Base-by-base conservation (phyloP, 2,888 invertebrate species). In the Brachyptera putata region DNA sequence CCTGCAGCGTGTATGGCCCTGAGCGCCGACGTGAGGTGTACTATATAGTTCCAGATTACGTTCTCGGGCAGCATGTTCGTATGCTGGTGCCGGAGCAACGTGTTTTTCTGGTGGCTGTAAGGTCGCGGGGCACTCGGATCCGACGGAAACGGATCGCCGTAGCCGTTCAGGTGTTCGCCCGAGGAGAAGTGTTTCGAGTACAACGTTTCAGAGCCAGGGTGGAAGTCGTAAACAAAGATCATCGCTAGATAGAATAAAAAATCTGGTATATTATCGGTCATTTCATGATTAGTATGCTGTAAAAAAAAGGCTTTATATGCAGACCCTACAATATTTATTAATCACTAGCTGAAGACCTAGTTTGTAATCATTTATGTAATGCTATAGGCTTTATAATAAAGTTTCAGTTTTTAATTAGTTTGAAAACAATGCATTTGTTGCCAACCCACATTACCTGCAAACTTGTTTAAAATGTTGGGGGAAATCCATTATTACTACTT, bases 221-320 rank as follows among this genome's bases (percentile, higher is more conserved):
- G 91, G 77, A 91, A 98, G 73, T 96, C 95, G 76, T 96, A 98
- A 58, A 96, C 94, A 76, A 98, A 90, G 68, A 98, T 85, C 81
- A 97, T 84, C 60, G 98, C 96, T 94, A 76, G 30, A 80, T 77
- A 65, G 7, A 60, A 46, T 55, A 14, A 18, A 49, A 26, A 7
- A 25, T 9, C 26, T 14, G 26, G n/a, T n/a, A n/a, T n/a, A n/a
- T n/a, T n/a, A 34, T 9, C 34, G n/a, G n/a, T n/a, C n/a, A n/a
- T n/a, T n/a, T n/a, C n/a, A n/a, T n/a, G n/a, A n/a, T n/a, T n/a
- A n/a, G n/a, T n/a, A n/a, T n/a, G n/a, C n/a, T n/a, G n/a, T n/a
- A n/a, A n/a, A n/a, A n/a, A n/a, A n/a, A n/a, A n/a, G n/a, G n/a
- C n/a, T n/a, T n/a, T n/a, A n/a, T n/a, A n/a, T n/a, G n/a, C n/a